Base-by-base conservation (phyloP, 1,140 invertebrate species). In the Berghia stephanieae region DNA sequence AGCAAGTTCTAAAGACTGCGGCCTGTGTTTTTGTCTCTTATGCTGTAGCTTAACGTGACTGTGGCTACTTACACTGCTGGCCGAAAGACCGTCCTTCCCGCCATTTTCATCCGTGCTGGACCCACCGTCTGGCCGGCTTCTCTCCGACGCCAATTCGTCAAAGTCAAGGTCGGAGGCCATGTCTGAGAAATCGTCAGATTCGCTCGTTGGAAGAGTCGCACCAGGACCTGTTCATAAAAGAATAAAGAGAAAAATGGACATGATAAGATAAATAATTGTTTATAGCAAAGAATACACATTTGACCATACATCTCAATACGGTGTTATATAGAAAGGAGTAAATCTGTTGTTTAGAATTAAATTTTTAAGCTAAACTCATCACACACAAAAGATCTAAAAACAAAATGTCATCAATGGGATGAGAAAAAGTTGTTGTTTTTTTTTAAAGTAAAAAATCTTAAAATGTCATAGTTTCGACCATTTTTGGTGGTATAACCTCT, bases 41-140 rank as follows among this genome's bases (percentile, higher is more conserved):
- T 88, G 85, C 43, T 82, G 76, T 6, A 80, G 81, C 3, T 66
- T 38, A 60, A 27, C 34, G 21, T 70, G 74, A 34, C 49, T 69
- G 43, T 44, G 70, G 31, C 40, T 72, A 13, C 79, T 34, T 24
- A 40, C 60, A 10, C 60, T 68, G 18, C 52, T n/a, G 0, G 43
- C 3, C n/a, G 44, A 13, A 8, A 34, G 31, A 75, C 49, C 70
- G 40, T 79, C 72, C 67, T 68, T 75, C 74, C 83, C 16, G 78
- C 80, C 38, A 80, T 81, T 57, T 49, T 80, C 79, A 38, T 81
- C 80, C 16, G 78, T 79, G 67, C 80, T 81, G 80, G 74, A 85
- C 8, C 79, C 79, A 1, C 79, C 79, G 38, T 81, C 79, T 5
- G 86, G 75, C 86, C 86, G 79, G 89, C 90, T 74, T 89, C 91